A percentile compares a stretch with the other conserved stretches of the same genome.
These are phyloP conservation scores for Cyphomyrus discorhynchus DNA, from an alignment of 2,113 vertebrate species.

Conservation along the genomic window DNA sequence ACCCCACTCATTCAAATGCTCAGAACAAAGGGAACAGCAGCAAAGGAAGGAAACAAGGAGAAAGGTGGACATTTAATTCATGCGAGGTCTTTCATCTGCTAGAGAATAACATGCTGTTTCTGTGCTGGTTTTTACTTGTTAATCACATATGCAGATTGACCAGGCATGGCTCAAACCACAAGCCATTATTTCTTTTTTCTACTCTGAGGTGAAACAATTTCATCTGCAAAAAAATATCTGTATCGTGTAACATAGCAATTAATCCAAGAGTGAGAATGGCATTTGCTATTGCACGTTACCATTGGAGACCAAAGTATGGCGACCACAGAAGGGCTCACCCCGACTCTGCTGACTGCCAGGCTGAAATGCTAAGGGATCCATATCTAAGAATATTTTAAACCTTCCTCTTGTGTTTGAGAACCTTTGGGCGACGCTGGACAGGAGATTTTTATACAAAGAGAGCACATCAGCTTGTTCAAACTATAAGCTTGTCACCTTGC, in stretches of 20 bases:
- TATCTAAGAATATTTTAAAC: neutral
- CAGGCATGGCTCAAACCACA: neutral
- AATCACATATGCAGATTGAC: slow-evolving; percentile 6
- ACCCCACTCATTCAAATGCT: neutral
- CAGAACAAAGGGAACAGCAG: neutral
- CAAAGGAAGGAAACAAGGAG: neutral
- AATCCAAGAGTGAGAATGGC: neutral
- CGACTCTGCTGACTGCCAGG: neutral
- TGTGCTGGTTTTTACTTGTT: slow-evolving; percentile 1
- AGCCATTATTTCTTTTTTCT: neutral
- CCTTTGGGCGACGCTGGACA: neutral
- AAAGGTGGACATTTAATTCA: neutral
- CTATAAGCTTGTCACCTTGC: neutral
- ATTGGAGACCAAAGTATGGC: neutral
- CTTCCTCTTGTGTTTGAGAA: neutral
- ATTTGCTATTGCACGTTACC: neutral
- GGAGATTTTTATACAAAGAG: neutral
- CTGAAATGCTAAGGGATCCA: slow-evolving; percentile 6
- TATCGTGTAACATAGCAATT: no score
- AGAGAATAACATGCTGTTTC: neutral
- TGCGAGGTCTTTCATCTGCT: neutral
- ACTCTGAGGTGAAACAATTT: neutral
- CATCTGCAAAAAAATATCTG: neutral
- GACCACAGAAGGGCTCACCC: neutral
- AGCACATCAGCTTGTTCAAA: neutral